Evolutionary conservation across 2,113 vertebrate species (phyloP), one percentile per base, ranked within the genome.

Genomic region (Polypterus senegalus): DNA sequence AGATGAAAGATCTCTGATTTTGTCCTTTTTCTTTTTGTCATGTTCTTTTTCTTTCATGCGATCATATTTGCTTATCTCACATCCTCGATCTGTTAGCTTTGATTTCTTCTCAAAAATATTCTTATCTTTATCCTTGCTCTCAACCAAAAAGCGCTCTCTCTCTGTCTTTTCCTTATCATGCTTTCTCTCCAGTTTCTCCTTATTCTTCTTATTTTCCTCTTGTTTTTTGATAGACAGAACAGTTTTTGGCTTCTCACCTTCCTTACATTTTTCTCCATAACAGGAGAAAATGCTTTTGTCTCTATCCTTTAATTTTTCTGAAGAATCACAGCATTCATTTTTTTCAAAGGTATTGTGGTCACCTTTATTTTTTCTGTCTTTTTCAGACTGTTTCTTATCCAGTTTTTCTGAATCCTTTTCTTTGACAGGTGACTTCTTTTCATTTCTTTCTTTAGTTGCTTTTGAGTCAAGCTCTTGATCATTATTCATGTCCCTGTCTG

Each of bases 131-230:
- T 87, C 86, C 76, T 84, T 88, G 77, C 82, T 87, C 72, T 97
- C 94, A 56, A 76, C 69, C 8, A 69, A 69, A 51, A 79, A 69
- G 5, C 82, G 88, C 4, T 98, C 95, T 74, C 83, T 88, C 66
- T 96, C 92, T 49, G 64, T 66, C 69, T 86, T 88, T 68, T 95
- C 93, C 77, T 83, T 90, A 43, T 97, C 94, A 51, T 85, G 78
- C 60, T 87, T 93, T 67, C 89, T 93, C 49, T 97, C 95, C 4
- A 70, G 5, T 76, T 88, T 97, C 54, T 98, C 94, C 79, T 89
- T 96, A 68, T 61, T 88, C 78, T 88, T 96, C 67, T 92, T 89
- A 81, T 83, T 83, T 44, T 97, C 94, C 44, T 97, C 95, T 5
- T 77, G 61, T 77, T 91, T 97, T 79, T 88, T 96, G 63, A 84